Percentiles rank a stretch among this genome's conserved stretches.
phyloP scores from a whole-genome alignment of 1,140 invertebrate genomes.

The Thalassaphorura encarpata region DNA sequence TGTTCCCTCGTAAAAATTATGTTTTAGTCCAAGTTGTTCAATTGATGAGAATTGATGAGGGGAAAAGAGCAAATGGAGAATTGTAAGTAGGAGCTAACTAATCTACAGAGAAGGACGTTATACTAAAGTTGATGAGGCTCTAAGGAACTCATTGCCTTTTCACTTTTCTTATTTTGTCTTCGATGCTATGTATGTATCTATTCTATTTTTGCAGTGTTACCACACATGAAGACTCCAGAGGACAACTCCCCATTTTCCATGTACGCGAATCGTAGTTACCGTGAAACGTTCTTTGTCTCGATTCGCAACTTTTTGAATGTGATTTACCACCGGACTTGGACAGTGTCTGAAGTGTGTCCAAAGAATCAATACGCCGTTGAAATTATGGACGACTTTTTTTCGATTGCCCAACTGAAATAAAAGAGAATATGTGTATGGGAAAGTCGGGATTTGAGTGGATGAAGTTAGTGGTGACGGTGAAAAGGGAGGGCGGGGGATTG shows the following conservation, averaged over 20 bases:
- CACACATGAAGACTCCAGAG: constrained; percentile 29
- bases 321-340: constrained; percentile 32
- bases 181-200: background rate
- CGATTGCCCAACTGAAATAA: constrained; percentile 32
- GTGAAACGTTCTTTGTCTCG: constrained; percentile 31
- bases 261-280: constrained; percentile 26
- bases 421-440: too few relatives aligned
- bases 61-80: too few relatives aligned
- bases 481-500: too few relatives aligned
- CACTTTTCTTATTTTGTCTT: background rate
- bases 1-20: too few relatives aligned
- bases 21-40: too few relatives aligned
- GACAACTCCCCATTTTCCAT: constrained; percentile 17
- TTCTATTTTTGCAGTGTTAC: constrained; percentile 17
- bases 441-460: too few relatives aligned
- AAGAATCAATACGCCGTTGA: constrained; percentile 33
- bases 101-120: background rate
- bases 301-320: constrained; percentile 32
- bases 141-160: background rate
- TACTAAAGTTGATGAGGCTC: too few relatives aligned
- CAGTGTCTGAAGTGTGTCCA: constrained; percentile 28
- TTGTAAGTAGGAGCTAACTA: too few relatives aligned
- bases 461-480: too few relatives aligned
- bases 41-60: too few relatives aligned
- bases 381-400: constrained; percentile 33